These are phyloP conservation scores for Limanda limanda DNA, from an alignment of 2,113 vertebrate species.

Conservation along the genomic window DNA sequence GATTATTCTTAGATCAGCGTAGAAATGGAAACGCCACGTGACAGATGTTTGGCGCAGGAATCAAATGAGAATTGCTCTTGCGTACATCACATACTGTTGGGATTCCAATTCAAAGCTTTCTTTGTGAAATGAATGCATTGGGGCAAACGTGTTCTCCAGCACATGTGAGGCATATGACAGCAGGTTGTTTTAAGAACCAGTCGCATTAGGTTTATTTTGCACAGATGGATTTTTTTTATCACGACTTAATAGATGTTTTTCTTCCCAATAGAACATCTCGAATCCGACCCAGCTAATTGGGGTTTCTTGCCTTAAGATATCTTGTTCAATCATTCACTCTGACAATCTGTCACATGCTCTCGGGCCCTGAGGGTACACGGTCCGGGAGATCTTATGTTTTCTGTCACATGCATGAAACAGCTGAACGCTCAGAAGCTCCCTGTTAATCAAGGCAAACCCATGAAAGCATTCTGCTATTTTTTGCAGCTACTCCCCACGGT, in stretches of 20 bases:
- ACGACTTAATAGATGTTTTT: not conserved
- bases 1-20: too few relatives aligned
- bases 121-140: too few relatives aligned
- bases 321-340: constrained; percentile 72
- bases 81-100: too few relatives aligned
- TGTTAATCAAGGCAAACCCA: constrained; percentile 51
- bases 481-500: constrained; percentile 24
- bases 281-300: constrained; percentile 39
- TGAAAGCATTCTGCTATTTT: constrained; percentile 43
- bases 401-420: constrained; percentile 64
- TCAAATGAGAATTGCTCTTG: too few relatives aligned
- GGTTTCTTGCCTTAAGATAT: constrained; percentile 54
- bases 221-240: not conserved
- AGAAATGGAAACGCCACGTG: too few relatives aligned
- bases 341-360: constrained; percentile 71
- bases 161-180: too few relatives aligned
- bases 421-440: constrained; percentile 61
- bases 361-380: constrained; percentile 51
- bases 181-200: too few relatives aligned
- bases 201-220: too few relatives aligned
- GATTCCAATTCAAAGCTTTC: too few relatives aligned
- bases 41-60: too few relatives aligned
- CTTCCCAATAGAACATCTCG: not conserved
- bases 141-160: too few relatives aligned
- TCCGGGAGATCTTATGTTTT: constrained; percentile 45